Percentiles rank a stretch among this genome's conserved stretches.
phyloP scores from a whole-genome alignment of 2,888 invertebrate genomes.

The Lissocephala sabroskyi region DNA sequence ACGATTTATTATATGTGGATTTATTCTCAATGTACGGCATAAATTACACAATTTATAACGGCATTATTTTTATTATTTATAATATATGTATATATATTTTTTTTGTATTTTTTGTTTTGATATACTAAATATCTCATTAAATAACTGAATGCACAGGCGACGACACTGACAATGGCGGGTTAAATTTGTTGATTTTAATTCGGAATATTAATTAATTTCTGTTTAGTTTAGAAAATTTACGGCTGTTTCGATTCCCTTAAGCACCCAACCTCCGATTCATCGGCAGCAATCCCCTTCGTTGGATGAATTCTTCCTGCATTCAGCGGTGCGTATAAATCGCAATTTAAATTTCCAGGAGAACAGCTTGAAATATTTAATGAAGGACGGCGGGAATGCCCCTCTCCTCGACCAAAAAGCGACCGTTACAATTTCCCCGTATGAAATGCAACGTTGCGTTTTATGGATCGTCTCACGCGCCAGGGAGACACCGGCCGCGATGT shows the following conservation, averaged over 20 bases:
- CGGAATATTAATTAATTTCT: no score
- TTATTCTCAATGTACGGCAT: slow-evolving; percentile 13
- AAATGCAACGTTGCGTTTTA: slow-evolving; percentile 41
- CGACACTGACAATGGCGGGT: no score
- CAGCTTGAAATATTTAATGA: slow-evolving; percentile 3
- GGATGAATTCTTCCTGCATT: no score
- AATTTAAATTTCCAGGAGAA: slow-evolving; percentile 34
- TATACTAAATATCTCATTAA: no score
- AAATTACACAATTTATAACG: slow-evolving; percentile 39
- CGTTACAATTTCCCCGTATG: slow-evolving; percentile 28
- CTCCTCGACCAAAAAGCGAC: slow-evolving; percentile 15
- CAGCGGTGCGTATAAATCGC: slow-evolving; percentile 33
- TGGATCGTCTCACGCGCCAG: slow-evolving; percentile 20
- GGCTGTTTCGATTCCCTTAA: no score
- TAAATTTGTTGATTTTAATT: no score
- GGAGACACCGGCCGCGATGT: slow-evolving; percentile 1
- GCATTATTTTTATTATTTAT: slow-evolving; percentile 6
- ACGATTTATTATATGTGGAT: slow-evolving; percentile 32
- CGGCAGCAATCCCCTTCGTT: no score
- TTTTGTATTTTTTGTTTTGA: no score
- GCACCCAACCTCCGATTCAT: no score
- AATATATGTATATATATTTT: slow-evolving; percentile 1
- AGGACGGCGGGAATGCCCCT: slow-evolving; percentile 1
- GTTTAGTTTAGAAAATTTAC: no score
- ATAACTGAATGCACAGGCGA: no score